Evolutionary conservation across 2,888 invertebrate genomes (phyloP).

Genomic region (Tenthredo livida): DNA sequence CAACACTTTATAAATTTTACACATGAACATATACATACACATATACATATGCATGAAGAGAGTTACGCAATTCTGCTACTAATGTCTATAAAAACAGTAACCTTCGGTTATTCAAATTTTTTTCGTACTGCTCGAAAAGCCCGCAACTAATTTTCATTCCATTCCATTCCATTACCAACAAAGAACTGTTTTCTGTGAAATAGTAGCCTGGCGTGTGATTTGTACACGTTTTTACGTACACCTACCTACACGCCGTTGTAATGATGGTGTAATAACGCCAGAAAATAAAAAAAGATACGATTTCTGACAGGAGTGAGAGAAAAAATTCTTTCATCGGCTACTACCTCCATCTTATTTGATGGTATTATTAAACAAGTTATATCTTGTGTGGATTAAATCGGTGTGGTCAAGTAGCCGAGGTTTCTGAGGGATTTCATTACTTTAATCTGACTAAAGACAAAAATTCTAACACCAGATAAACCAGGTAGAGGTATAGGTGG

Average conservation of each 20-base stretch:
- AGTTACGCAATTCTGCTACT: conserved; percentile 44
- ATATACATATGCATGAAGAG: neutral
- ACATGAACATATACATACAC: too few relatives aligned
- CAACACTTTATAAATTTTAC: neutral
- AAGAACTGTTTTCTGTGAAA: neutral
- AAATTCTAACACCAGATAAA: neutral
- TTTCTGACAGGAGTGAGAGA: neutral
- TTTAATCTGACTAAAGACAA: neutral
- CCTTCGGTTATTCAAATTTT: conserved; percentile 38
- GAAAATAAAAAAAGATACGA: neutral
- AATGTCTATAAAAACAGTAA: conserved; percentile 45
- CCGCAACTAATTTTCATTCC: conserved; percentile 31
- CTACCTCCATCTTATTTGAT: neutral
- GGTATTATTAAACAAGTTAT: neutral
- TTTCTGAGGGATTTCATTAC: neutral
- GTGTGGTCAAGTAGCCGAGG: neutral
- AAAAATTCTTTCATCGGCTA: neutral
- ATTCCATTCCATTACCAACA: neutral
- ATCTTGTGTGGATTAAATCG: neutral
- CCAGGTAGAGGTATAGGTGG: neutral
- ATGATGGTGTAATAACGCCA: conserved; percentile 1
- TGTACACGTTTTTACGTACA: conserved; percentile 12
- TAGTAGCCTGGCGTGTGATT: neutral
- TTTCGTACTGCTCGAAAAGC: neutral
- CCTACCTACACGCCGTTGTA: neutral